These are phyloP conservation scores for Platorchestia sp. DNA, from an alignment of 1,140 invertebrate genomes.

Conservation along the genomic window DNA sequence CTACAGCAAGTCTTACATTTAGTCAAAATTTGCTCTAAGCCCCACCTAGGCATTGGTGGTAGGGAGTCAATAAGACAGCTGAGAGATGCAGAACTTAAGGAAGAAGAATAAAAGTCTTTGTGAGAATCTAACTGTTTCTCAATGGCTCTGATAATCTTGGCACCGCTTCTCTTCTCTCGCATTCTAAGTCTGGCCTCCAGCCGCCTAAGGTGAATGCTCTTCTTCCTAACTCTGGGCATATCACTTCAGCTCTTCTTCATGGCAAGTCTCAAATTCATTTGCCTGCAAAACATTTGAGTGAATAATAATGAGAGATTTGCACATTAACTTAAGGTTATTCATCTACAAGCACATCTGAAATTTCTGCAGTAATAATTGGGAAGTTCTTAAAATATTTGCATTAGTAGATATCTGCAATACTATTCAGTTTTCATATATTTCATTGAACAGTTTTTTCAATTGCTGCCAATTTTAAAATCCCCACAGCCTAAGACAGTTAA, in stretches of 20 bases:
- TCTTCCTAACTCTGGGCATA: slow-evolving; percentile 43
- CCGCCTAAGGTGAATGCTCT: slow-evolving; percentile 5
- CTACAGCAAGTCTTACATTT: background rate
- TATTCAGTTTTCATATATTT: background rate
- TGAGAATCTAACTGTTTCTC: slow-evolving; percentile 24
- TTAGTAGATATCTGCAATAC: background rate
- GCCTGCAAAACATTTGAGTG: background rate
- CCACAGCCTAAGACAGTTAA: background rate
- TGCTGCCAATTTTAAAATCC: background rate
- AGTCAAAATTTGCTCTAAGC: background rate
- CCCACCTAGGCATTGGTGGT: slow-evolving; percentile 41
- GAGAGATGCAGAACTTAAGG: slow-evolving; percentile 29
- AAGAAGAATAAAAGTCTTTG: slow-evolving; percentile 12
- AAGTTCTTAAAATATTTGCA: too few species aligned
- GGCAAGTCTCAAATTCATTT: background rate
- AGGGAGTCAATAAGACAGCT: slow-evolving; percentile 46
- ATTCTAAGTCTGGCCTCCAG: slow-evolving; percentile 36
- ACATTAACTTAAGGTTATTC: background rate
- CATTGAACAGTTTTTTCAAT: background rate
- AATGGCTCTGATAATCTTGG: slow-evolving; percentile 15
- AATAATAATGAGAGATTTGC: background rate
- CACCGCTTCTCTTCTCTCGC: slow-evolving; percentile 43
- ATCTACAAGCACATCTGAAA: background rate
- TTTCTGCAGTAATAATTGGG: too few species aligned
- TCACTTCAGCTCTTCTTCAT: slow-evolving; percentile 28